Evolutionary conservation across 2,113 vertebrate species (phyloP).

Genomic region (Boulengeromyrus knoepffleri): DNA sequence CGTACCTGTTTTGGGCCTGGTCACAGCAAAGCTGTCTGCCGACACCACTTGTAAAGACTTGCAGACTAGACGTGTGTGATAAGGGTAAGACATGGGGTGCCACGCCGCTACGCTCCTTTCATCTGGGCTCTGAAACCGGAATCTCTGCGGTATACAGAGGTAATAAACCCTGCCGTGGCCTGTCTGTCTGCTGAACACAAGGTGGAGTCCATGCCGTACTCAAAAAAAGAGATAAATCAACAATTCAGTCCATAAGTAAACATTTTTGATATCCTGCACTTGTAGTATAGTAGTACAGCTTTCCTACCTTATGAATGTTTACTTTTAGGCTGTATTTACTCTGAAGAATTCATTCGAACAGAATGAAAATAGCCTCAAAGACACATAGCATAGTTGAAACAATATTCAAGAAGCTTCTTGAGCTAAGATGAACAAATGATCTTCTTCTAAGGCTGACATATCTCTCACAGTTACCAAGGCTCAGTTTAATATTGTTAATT

Average conservation of each 20-base stretch:
- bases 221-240: not conserved
- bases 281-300: not conserved
- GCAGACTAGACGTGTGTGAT: constrained; percentile 14
- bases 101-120: not conserved
- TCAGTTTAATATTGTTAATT: not conserved
- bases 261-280: not conserved
- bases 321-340: not conserved
- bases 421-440: not conserved
- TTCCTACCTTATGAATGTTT: not conserved
- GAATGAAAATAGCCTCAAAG: not conserved
- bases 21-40: not conserved
- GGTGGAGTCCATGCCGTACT: not conserved
- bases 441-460: not conserved
- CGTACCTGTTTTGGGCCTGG: constrained; percentile 15
- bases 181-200: constrained; percentile 2
- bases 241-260: not conserved
- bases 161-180: not conserved
- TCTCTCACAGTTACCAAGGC: not conserved
- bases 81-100: not conserved
- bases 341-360: not conserved
- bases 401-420: not conserved
- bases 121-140: not conserved
- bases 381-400: not conserved
- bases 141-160: not conserved
- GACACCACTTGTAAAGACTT: constrained; percentile 14